Percentiles rank a stretch among this genome's conserved stretches.
Conservation (phyloP, 2,113 vertebrate genomes). For the Salvelinus sp. region DNA sequence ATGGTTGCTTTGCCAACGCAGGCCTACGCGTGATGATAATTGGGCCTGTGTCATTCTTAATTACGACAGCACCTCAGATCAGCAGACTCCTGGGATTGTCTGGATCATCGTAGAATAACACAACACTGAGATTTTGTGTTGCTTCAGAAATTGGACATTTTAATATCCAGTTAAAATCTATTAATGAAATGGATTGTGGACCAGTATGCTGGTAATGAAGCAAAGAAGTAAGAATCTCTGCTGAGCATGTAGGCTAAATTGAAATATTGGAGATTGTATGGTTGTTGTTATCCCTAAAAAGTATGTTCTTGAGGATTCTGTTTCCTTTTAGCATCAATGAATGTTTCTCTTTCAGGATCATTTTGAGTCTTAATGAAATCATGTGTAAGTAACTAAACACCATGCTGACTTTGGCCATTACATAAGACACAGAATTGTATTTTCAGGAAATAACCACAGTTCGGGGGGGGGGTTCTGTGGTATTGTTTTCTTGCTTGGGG, state of each 20-base stretch:
- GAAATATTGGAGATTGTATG: too few relatives aligned
- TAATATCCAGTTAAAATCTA: too few relatives aligned
- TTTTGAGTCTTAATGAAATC: constrained; percentile 17
- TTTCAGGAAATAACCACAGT: constrained; percentile 29
- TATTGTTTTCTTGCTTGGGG: too few relatives aligned
- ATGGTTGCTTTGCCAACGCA: background rate
- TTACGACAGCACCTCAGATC: background rate
- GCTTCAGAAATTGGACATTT: too few relatives aligned
- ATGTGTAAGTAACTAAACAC: too few relatives aligned
- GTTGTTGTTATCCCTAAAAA: background rate
- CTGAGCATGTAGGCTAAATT: too few relatives aligned
- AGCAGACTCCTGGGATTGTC: background rate
- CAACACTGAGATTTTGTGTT: too few relatives aligned
- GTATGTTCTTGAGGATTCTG: background rate
- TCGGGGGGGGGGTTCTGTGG: too few relatives aligned
- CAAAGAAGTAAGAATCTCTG: too few relatives aligned
- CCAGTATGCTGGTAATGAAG: too few relatives aligned
- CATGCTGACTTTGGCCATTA: too few relatives aligned
- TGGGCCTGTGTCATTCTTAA: background rate
- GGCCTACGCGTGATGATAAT: background rate
- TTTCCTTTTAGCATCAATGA: background rate
- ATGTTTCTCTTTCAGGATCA: background rate
- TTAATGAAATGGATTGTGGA: too few relatives aligned
- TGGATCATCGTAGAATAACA: background rate
- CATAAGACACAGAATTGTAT: constrained; percentile 9